Evolutionary conservation across 1,140 invertebrate genomes (phyloP).

Genomic region (Idris sp.): DNA sequence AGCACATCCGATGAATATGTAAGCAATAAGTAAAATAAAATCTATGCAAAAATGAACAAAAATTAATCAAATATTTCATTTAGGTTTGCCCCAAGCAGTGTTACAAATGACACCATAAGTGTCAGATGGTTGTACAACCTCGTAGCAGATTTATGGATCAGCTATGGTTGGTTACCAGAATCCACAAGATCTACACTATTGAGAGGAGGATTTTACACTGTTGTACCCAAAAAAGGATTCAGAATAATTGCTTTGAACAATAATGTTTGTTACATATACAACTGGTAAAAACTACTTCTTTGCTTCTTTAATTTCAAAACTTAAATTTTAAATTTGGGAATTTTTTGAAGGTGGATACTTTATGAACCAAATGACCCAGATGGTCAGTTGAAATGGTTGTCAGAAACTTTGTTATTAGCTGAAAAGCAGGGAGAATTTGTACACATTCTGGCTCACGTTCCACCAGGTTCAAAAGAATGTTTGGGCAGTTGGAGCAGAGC

Average conservation of each 20-base stretch:
- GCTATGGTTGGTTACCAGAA: conserved; percentile 80
- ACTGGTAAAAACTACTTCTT: conserved; percentile 80
- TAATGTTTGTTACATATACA: conserved; percentile 85
- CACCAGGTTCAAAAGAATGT: conserved; percentile 84
- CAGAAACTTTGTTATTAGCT: conserved; percentile 83
- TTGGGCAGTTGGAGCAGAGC: conserved; percentile 83
- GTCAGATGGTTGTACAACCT: conserved; percentile 85
- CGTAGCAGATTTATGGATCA: conserved; percentile 82
- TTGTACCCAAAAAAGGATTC: conserved; percentile 81
- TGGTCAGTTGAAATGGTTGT: conserved; percentile 88
- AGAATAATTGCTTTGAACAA: conserved; percentile 86
- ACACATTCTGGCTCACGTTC: conserved; percentile 91
- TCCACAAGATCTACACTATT: conserved; percentile 81
- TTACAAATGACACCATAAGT: conserved; percentile 78
- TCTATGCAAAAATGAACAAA: too few species aligned
- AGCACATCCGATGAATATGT: conserved; percentile 91
- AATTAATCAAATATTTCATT: too few species aligned
- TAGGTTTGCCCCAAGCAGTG: conserved; percentile 79
- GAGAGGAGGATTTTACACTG: conserved; percentile 85
- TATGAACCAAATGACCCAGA: conserved; percentile 81
- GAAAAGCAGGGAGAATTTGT: conserved; percentile 86
- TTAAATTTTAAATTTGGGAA: too few species aligned
- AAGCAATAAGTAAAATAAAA: conserved; percentile 48
- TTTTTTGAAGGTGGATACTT: conserved; percentile 80
- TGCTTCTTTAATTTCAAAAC: too few species aligned